Evolutionary conservation across 2,797 vertebrate species (phyloP).

Genomic region (Carcharodon carcharias): DNA sequence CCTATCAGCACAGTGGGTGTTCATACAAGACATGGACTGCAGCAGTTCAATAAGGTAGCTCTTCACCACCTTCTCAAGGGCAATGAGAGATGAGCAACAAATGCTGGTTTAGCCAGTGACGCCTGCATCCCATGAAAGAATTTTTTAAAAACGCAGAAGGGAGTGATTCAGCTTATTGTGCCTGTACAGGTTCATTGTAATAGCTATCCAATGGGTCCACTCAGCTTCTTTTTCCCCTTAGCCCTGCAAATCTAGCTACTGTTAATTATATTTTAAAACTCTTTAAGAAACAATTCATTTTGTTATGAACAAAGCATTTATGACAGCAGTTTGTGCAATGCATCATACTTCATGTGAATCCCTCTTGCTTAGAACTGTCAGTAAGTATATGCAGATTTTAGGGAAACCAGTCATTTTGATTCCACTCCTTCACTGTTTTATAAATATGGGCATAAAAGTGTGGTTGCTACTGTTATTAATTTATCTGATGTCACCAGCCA

Average conservation of each 20-base stretch:
- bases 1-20: too few species aligned
- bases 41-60: too few species aligned
- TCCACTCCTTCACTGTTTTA: not conserved
- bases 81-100: too few species aligned
- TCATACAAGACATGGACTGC: too few species aligned
- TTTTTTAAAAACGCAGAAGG: not conserved
- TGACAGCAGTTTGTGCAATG: not conserved
- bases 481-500: not conserved
- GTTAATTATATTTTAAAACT: not conserved
- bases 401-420: not conserved
- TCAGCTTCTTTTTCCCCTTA: too few species aligned
- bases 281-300: not conserved
- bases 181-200: not conserved
- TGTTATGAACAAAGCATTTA: not conserved
- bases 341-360: not conserved
- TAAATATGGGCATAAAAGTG: not conserved
- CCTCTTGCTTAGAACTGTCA: not conserved
- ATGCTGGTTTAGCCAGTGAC: too few species aligned
- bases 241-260: too few species aligned
- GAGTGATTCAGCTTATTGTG: not conserved
- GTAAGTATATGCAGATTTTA: not conserved
- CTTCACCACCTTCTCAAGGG: too few species aligned
- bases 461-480: not conserved
- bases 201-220: not conserved
- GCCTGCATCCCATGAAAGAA: too few species aligned